Base-by-base conservation (phyloP, 2,888 invertebrate species). In the Ornithoptera priamus region DNA sequence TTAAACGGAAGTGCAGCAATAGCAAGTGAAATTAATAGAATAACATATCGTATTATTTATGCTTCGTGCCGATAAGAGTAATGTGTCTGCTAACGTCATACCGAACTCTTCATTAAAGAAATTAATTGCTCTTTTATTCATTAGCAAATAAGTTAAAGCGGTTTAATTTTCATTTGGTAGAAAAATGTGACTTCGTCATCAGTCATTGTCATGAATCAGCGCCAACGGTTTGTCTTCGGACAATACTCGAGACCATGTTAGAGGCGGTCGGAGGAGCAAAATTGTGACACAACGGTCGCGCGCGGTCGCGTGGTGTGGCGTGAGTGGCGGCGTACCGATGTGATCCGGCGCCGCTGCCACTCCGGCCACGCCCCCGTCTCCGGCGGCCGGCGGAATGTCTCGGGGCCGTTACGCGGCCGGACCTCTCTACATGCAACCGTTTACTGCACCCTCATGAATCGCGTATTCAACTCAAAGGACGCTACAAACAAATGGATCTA, bases 261-360 rank as follows among this genome's bases (percentile, higher is more conserved):
- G 18, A 58, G 46, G 4, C 62, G 62, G 62, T 66, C 59, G 53
- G 20, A 53, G 66, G 62, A 66, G 63, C 70, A 39, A 70, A 70
- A 70, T 65, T 69, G 36, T 65, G 69, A 46, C 70, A 63, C 66
- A 70, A 65, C 70, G 66, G 66, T 69, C n/a, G 36, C 50, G 62
- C 69, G 66, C 62, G 62, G 65, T 62, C 62, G 65, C 56, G 53
- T 62, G 30, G 5, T 30, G 30, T 30, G 70, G 66, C 66, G 53
- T 53, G 62, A 65, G 62, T 62, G 62, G 58, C 50, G 57, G 62
- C 68, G 30, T 5, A 30, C 17, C 50, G 63, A 70, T 70, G 66
- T 6, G 70, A 63, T 59, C 24, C 66, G 70, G 62, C 30, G 30
- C 62, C 58, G 46, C 58, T 50, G 50, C 8, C 62, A 59, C 62